Evolutionary conservation across 2,113 vertebrate genomes (phyloP), one percentile per base, ranked within the genome.

Genomic region (Amphilophus citrinellus): DNA sequence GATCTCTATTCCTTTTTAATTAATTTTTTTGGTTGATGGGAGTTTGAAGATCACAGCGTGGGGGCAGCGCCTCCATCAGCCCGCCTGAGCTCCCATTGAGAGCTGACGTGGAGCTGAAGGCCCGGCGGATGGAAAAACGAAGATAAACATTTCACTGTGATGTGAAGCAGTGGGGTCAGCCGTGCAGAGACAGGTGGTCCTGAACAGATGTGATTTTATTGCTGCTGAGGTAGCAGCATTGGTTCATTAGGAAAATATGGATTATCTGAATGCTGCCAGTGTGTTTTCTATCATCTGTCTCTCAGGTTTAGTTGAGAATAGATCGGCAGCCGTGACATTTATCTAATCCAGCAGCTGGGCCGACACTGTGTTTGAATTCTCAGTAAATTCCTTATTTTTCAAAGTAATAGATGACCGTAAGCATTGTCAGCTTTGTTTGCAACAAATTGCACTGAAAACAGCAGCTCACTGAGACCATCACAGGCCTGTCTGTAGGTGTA

Each of bases 351-450:
- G 4, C 42, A 1, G 11, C 10, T 50, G 42, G 39, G 47, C n/a
- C n/a, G 6, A 22, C n/a, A 5, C 2, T 22, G 22, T 57, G 9
- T 57, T 58, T 24, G 5, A 3, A 13, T 17, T 57, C 53, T 57
- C 65, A 10, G n/a, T 47, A 18, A 42, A 68, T 27, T 18, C 10
- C 0, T 8, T 6, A 8, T 18, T 68, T 0, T 18, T 50, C 15
- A 30, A 44, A 1, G 24, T 50, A 30, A 0, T 18, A 30, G 50
- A 71, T 42, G 30, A 71, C 24, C 0, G 1, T 24, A 44, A 27
- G 44, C 63, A 27, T 8, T 47, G 15, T 4, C 65, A 30, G 15
- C 65, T 68, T 68, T 11, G 22, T 68, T 68, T 68, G 42, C 22
- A 50, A 7, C 42, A 22, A 22, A 22, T 22, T 22, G 47, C 18